Evolutionary conservation across 1,140 invertebrate genomes (phyloP), one percentile per base, ranked within the genome.

Genomic region (Ooceraea biroi): DNA sequence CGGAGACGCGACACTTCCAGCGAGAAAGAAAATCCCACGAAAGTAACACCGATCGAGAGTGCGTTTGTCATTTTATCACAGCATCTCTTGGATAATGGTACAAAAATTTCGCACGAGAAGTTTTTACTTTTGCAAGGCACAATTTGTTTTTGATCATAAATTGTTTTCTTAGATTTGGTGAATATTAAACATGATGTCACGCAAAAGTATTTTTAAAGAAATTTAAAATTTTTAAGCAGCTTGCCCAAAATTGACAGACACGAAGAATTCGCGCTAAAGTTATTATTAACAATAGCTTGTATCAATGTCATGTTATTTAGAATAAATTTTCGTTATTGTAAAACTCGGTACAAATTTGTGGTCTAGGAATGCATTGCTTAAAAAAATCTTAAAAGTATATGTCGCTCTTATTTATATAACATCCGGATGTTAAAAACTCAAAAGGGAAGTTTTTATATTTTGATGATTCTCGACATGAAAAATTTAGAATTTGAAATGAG

Each of bases 1-100:
- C n/a, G 46, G 14, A 25, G 50, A 71, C 71, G 19, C 61, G 48
- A 50, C 22, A 50, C 58, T 5, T 44, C 14, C 22, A 27, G 36
- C 17, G 72, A 65, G 48, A 25, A n/a, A 48, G 19, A 63, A 46
- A 63, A 80, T 80, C 65, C 50, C 52, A 50, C 52, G 63, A 30
- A 80, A 71, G 52, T 77, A 55, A 25, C 25, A 11, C n/a, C 61
- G n/a, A 80, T 57, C 12, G 65, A 36, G 50, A 57, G 19, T 61
- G 25, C 17, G 25, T 22, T 57, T 46, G 46, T 63, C 44, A 8
- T 60, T 7, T 58, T 27, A 65, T 14, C 7, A 27, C 3, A 27
- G 5, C 22, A 41, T 44, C 4, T 22, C n/a, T 73, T 5, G 17
- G 11, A 19, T 19, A 17, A 41, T n/a, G n/a, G 10, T 22, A 8